Evolutionary conservation across 92 coral and sea anemone genomes (phyloP), one percentile per base, ranked within the genome.

Genomic region (Zoanthus sansibaricus): DNA sequence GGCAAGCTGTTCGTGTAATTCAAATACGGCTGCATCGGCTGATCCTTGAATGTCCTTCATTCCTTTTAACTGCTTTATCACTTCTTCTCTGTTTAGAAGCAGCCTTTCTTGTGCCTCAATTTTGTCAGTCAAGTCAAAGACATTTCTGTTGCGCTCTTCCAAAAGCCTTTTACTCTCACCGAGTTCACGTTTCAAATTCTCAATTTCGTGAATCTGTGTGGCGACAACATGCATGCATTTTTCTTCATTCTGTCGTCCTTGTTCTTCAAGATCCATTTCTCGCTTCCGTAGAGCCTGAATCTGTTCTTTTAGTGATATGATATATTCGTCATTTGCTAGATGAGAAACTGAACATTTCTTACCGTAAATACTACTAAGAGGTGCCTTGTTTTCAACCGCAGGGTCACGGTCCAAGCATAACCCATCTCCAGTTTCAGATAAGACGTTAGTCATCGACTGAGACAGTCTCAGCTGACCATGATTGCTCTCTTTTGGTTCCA

Each of bases 181-280:
- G 1, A 89, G 77, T 51, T 89, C 87, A 14, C 82, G 80, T 13
- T 78, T 79, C 52, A 89, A 77, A n/a, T 83, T 85, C 66, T 83
- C 70, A 62, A 84, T 85, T 33, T 89, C 89, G 78, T 89, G 92
- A 20, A 89, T 89, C 67, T 89, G 66, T 18, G 89, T 84, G 3
- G 92, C 92, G 14, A 89, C 86, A 14, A 84, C 92, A 37, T 84
- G 89, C 92, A 89, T 89, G 76, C 87, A 87, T 47, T 89, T 89
- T 79, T 89, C 92, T 72, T 89, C 92, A 72, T 89, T 89, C 51
- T 84, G 82, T 49, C 92, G 92, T 21, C 87, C 87, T 83, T 89
- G 92, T 52, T 89, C 92, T 46, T 80, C 85, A 21, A 80, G 75
- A 64, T 80, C 85, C 85, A 80, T 80, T 52, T 80, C 85, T 46